Evolutionary conservation across 2,888 invertebrate genomes (phyloP), one percentile per base, ranked within the genome.

Genomic region (Eucera pruinosa): DNA sequence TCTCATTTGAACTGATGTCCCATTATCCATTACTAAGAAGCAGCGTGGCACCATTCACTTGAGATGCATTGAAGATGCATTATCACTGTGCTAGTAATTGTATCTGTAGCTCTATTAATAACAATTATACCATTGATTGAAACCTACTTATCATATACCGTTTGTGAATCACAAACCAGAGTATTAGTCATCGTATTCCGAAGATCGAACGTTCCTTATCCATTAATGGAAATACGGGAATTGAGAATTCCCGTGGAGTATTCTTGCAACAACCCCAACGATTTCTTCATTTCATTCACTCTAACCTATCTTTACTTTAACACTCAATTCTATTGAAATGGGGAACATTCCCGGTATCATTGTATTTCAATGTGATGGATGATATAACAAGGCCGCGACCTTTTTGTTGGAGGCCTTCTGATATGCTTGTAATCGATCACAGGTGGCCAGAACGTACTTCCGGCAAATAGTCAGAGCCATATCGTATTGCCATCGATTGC

Each of bases 381-480:
- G 18, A 48, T 39, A 47, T 30, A 1, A 11, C 23, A 23, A 57
- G 48, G 76, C 11, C 7, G 25, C 9, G 27, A 9, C n/a, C 3
- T 18, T 11, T 33, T 18, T 2, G 55, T 13, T 27, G 48, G 18
- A 36, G 39, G 43, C 13, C 43, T 62, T 47, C 27, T 47, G 36
- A 70, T 58, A 58, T 20, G 27, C 30, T 65, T 65, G 52, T 61
- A 36, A 78, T 78, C 62, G 62, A 72, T 52, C 79, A 33, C 70
- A 95, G 92, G 94, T 96, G 85, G 97, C 97, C 82, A 95, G 96
- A 89, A 97, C 97, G 92, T 99, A 99, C 93, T 99, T 99, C 93
- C 95, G 97, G 81, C 97, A 99, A 95, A 99, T 99, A 91, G 97
- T 99, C 78, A 96, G 97, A 88, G 99, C 99, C 86, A 99, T 99